phyloP scores from a whole-genome alignment of 2,797 vertebrate species.

The Phylloscopus collybita region DNA sequence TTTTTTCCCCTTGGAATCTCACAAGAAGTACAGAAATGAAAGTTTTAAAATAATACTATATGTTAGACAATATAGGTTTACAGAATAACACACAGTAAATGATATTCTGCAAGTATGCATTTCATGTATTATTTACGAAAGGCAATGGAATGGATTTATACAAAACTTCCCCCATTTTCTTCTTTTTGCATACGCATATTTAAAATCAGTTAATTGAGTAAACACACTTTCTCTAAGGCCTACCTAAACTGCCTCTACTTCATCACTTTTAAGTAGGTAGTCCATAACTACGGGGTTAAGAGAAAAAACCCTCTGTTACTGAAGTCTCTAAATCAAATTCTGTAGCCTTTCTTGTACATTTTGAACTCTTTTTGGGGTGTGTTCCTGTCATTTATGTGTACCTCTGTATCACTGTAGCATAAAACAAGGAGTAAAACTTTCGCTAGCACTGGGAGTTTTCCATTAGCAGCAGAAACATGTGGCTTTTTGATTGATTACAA shows the following conservation, averaged over 20 bases:
- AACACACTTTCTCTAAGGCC: background rate
- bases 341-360: background rate
- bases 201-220: background rate
- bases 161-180: background rate
- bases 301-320: fast-evolving
- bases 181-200: background rate
- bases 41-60: background rate
- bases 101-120: background rate
- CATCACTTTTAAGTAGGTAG: background rate
- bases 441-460: background rate
- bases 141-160: background rate
- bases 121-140: background rate
- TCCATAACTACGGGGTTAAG: background rate
- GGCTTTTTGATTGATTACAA: background rate
- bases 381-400: background rate
- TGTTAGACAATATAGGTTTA: background rate
- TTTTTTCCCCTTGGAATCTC: background rate
- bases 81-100: background rate
- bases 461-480: background rate
- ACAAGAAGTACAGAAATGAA: background rate
- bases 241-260: background rate
- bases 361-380: background rate
- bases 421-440: background rate
- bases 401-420: background rate
- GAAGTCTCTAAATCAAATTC: background rate